These are phyloP conservation scores for Oncorhynchus clarkii DNA, from an alignment of 2,113 vertebrate species.

Conservation along the genomic window DNA sequence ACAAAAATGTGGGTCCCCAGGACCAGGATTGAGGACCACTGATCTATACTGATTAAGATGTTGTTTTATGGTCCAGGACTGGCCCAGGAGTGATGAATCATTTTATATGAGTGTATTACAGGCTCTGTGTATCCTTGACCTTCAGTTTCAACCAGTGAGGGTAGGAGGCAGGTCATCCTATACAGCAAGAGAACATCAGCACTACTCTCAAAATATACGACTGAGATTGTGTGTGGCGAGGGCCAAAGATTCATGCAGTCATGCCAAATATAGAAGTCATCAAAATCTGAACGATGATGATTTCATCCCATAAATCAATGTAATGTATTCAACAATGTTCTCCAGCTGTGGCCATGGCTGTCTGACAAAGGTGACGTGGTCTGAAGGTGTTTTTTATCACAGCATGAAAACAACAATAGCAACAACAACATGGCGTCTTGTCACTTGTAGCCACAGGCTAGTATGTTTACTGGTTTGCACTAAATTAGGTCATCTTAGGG, in stretches of 20 bases:
- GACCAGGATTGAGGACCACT: no score
- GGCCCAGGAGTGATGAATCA: not conserved
- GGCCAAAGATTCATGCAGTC: constrained; percentile 27
- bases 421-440: not conserved
- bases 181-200: constrained; percentile 35
- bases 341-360: not conserved
- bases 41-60: not conserved
- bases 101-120: not conserved
- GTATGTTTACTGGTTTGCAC: not conserved
- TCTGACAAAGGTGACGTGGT: constrained; percentile 51
- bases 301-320: constrained; percentile 46
- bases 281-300: constrained; percentile 49
- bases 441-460: constrained; percentile 22
- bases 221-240: not conserved
- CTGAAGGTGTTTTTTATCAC: constrained; percentile 26
- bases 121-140: constrained; percentile 24
- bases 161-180: constrained; percentile 17
- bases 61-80: not conserved
- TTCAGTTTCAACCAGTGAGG: constrained; percentile 18
- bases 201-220: constrained; percentile 35
- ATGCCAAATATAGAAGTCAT: constrained; percentile 31
- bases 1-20: no score
- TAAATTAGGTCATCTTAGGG: constrained; percentile 29
- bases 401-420: constrained; percentile 19
- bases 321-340: constrained; percentile 23